Evolutionary conservation across 1,140 invertebrate genomes (phyloP).

Genomic region (Asobara japonica): DNA sequence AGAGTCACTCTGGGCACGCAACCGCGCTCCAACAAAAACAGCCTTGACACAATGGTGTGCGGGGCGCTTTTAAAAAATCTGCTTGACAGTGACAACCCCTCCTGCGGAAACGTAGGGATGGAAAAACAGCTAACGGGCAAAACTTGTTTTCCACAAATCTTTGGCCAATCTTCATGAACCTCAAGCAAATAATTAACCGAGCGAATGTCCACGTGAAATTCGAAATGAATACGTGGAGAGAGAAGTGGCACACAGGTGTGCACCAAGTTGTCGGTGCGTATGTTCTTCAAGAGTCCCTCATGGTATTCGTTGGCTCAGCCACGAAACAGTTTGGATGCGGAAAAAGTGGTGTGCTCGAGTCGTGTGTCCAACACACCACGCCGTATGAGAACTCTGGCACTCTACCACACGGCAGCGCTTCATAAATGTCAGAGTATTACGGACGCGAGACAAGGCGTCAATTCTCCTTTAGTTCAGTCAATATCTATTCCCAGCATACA

Average conservation of each 20-base stretch:
- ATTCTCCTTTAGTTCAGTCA: not conserved
- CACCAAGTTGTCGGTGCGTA: not conserved
- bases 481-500: slow-evolving; percentile 6
- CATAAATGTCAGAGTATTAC: slow-evolving; percentile 32
- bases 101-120: not conserved
- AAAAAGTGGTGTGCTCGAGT: not conserved
- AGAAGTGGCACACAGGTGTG: slow-evolving; percentile 14
- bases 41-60: slow-evolving; percentile 50
- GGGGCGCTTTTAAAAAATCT: slow-evolving; percentile 33
- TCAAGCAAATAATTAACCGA: not conserved
- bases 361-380: not conserved
- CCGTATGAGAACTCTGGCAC: slow-evolving; percentile 26
- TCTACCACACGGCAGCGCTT: slow-evolving; percentile 26
- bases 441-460: slow-evolving; percentile 19
- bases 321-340: not conserved
- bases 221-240: not conserved
- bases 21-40: slow-evolving; percentile 44
- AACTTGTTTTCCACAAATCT: not conserved
- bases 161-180: not conserved
- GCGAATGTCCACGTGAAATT: not conserved
- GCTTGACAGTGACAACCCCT: not conserved
- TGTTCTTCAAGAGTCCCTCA: slow-evolving; percentile 7
- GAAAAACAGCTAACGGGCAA: not conserved
- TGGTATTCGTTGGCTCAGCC: slow-evolving; percentile 16
- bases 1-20: slow-evolving; percentile 45